Base-by-base conservation (phyloP, 2,113 vertebrate species). In the Loxodonta africana region DNA sequence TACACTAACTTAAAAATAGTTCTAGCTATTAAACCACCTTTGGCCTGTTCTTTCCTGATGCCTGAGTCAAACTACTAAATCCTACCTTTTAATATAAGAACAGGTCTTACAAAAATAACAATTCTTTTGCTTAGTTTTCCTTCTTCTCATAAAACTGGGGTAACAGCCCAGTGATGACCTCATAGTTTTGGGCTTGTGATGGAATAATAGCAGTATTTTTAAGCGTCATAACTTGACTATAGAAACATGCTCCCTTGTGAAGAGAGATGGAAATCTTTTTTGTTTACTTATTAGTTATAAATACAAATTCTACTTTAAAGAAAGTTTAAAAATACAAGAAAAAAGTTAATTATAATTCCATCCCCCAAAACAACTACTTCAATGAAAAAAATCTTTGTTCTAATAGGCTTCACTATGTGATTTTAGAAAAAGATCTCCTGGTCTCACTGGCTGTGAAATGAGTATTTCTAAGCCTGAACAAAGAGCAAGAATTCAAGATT, bases 151-250 rank as follows among this genome's bases (percentile, higher is more conserved):
- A 90, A 96, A 93, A 96, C 30, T 44, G n/a, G 53, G 6, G 17
- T 82, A 63, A 94, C 74, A 92, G 65, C n/a, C 17, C n/a, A 94
- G 65, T 23, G 81, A 92, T 94, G 96, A 96, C 92, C 88, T 97
- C 96, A 95, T 33, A 95, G 65, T 63, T 90, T 78, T 83, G 53
- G 81, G 73, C 91, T 26, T 97, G 88, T 98, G 97, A 97, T 88
- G 88, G 57, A 97, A 97, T 88, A 97, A 97, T 78, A 63, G 33
- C 41, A 4, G 2, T 69, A 48, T 8, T 11, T 87, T 81, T 53
- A 94, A 83, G 30, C 25, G 65, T 67, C 77, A 83, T 67, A 20
- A 65, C 37, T 30, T 84, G 80, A 96, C 63, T 74, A 77, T 0
- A 78, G 76, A 93, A 87, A 86, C 71, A 76, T 33, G 53, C 8